Evolutionary conservation across 2,888 invertebrate genomes (phyloP).

Genomic region (Melolontha melolontha): DNA sequence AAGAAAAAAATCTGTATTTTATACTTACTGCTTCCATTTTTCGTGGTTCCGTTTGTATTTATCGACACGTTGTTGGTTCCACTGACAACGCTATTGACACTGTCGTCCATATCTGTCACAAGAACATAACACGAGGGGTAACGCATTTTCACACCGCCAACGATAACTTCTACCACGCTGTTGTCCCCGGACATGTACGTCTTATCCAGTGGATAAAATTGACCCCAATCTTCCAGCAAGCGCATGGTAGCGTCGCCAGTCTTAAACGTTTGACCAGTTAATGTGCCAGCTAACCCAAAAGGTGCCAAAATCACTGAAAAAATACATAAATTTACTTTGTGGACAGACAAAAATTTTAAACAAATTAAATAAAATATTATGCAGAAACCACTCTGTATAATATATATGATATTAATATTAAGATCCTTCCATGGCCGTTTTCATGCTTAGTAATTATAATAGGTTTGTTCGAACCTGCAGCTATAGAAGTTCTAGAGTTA

Average conservation of each 20-base stretch:
- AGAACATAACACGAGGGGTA: conserved; percentile 96
- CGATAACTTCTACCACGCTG: conserved; percentile 73
- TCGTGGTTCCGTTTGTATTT: conserved; percentile 3
- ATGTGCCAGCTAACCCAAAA: conserved; percentile 90
- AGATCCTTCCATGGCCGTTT: too few relatives aligned
- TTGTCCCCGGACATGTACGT: conserved; percentile 64
- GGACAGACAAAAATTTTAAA: not conserved
- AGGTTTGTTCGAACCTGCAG: too few relatives aligned
- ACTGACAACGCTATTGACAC: conserved; percentile 40
- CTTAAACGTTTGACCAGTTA: conserved; percentile 86
- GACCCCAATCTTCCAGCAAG: conserved; percentile 93
- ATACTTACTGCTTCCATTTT: conserved; percentile 39
- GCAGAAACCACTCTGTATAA: too few relatives aligned
- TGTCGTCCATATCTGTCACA: conserved; percentile 86
- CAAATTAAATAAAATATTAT: too few relatives aligned
- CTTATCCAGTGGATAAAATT: conserved; percentile 90
- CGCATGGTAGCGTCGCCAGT: conserved; percentile 79
- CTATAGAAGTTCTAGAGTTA: too few relatives aligned
- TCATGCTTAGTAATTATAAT: too few relatives aligned
- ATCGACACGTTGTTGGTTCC: conserved; percentile 24
- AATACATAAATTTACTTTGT: conserved; percentile 40
- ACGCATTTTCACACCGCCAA: conserved; percentile 92
- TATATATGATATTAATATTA: too few relatives aligned
- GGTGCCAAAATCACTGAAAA: conserved; percentile 92
- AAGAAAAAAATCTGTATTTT: too few relatives aligned